These are phyloP conservation scores for Tylochromis polylepis DNA, from an alignment of 2,113 vertebrate species.

Conservation along the genomic window DNA sequence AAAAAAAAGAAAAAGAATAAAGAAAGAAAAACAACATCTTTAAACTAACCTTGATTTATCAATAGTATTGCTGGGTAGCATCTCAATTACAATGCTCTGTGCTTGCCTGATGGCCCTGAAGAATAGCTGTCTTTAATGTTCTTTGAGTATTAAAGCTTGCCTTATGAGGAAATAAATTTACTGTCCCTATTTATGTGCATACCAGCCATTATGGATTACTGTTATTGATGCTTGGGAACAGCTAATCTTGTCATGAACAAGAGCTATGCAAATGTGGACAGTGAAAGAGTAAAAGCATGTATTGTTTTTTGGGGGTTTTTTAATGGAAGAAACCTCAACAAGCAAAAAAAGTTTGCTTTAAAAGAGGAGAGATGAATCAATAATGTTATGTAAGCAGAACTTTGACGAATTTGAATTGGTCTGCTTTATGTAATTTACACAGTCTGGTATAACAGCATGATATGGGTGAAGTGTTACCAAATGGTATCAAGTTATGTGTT, in stretches of 20 bases:
- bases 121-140: background rate
- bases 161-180: background rate
- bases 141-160: background rate
- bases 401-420: slow-evolving; percentile 7
- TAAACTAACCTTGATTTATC: background rate
- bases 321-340: background rate
- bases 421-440: slow-evolving; percentile 10
- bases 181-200: background rate
- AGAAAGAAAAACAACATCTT: background rate
- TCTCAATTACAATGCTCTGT: background rate
- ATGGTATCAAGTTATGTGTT: background rate
- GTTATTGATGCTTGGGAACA: background rate
- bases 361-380: background rate
- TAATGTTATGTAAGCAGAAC: background rate
- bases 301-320: background rate
- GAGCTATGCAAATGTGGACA: background rate
- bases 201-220: background rate
- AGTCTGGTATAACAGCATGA: background rate
- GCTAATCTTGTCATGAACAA: slow-evolving; percentile 31
- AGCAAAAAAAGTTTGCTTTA: background rate
- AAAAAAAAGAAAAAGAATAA: background rate
- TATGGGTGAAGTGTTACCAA: background rate
- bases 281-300: background rate
- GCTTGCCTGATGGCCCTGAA: background rate
- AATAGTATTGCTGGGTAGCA: background rate